Conservation (phyloP, 2,113 vertebrate genomes). For the Orycteropus afer region DNA sequence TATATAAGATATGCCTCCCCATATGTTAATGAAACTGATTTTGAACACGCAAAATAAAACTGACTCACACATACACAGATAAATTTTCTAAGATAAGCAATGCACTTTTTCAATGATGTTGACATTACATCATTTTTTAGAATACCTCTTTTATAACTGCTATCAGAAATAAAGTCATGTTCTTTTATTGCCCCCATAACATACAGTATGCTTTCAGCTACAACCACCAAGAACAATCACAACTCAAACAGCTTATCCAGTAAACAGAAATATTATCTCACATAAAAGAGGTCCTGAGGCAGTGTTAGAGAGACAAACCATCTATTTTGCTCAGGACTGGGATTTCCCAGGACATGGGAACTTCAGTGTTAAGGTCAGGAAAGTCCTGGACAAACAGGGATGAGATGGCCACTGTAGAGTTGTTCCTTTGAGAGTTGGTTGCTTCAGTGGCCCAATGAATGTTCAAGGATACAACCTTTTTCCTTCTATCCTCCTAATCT, state of each 20-base stretch:
- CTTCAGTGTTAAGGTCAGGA: too few relatives aligned
- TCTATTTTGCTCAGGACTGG: not conserved
- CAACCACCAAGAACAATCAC: not conserved
- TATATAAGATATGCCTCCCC: not conserved
- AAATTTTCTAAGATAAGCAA: not conserved
- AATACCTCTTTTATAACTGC: not conserved
- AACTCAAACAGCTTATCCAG: not conserved
- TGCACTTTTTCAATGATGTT: not conserved
- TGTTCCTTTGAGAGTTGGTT: not conserved
- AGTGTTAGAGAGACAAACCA: not conserved
- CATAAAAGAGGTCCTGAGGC: not conserved
- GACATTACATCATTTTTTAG: not conserved
- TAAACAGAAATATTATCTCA: not conserved
- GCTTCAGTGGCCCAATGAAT: not conserved
- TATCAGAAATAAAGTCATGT: not conserved
- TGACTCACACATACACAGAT: constrained; percentile 1
- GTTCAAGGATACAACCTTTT: not conserved
- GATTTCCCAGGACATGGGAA: not conserved
- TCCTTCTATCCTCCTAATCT: not conserved
- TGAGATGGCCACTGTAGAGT: not conserved
- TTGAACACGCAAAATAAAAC: constrained; percentile 47
- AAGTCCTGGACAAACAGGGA: not conserved
- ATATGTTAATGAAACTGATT: constrained; percentile 22
- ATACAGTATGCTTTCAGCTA: not conserved
- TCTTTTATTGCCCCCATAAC: not conserved